Evolutionary conservation across 2,888 invertebrate genomes (phyloP).

Genomic region (Dioctria rufipes): DNA sequence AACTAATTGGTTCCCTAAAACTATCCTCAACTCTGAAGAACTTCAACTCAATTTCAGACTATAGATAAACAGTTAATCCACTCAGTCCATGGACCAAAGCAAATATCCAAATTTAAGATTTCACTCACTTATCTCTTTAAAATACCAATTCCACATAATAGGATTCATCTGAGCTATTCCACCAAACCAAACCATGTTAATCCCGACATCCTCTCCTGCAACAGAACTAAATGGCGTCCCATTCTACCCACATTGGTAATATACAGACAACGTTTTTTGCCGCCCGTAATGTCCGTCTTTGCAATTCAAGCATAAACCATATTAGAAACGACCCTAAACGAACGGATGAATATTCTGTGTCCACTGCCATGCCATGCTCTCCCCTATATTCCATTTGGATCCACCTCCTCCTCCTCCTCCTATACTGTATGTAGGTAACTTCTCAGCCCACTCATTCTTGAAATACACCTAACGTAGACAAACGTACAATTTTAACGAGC

Average conservation of each 20-base stretch:
- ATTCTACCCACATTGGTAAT: not conserved
- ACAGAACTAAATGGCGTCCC: constrained; percentile 42
- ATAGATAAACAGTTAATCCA: not conserved
- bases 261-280: constrained; percentile 48
- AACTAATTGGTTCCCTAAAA: no score
- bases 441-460: not conserved
- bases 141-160: constrained; percentile 52
- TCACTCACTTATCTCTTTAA: constrained; percentile 52
- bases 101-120: constrained; percentile 43
- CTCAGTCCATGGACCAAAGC: not conserved
- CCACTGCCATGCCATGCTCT: constrained; percentile 31
- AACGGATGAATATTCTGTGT: constrained; percentile 42
- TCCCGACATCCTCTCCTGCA: constrained; percentile 2
- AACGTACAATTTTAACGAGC: constrained; percentile 53
- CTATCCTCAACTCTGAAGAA: no score
- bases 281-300: constrained; percentile 49
- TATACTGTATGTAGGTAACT: not conserved
- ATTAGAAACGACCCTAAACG: constrained; percentile 48
- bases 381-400: not conserved
- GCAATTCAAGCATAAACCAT: constrained; percentile 49
- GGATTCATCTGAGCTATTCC: constrained; percentile 45
- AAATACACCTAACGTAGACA: constrained; percentile 46
- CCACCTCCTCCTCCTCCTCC: not conserved
- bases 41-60: not conserved
- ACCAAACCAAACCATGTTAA: constrained; percentile 8